Base-by-base conservation (phyloP, 2,888 invertebrate genomes). In the Polyommatus icarus region DNA sequence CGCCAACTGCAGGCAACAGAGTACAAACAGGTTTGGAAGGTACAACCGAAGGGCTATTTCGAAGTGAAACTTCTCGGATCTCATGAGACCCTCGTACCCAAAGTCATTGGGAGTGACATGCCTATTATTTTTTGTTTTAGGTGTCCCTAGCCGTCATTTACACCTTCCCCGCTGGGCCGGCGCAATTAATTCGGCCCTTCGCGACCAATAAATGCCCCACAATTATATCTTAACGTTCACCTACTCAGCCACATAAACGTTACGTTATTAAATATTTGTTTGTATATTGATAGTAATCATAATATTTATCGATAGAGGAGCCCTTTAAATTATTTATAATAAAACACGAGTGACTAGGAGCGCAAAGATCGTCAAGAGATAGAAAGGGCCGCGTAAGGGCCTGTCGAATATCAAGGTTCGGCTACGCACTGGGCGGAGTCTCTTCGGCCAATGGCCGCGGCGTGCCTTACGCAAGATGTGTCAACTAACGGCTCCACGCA, bases 61-160 rank as follows among this genome's bases (percentile, higher is more conserved):
- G 79, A 61, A 78, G 72, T 57, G 1, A 54, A 78, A 71, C 77
- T 83, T 79, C 83, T 88, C 78, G 8, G n/a, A 29, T 82, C 76
- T 82, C 80, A 89, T 94, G 91, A 76, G 82, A 80, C 84, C 94
- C 94, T 93, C 86, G 92, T 94, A 89, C 84, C 86, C 89, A 91
- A 94, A 94, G 94, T 94, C 94, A 94, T 94, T 94, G 94, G 93
- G 93, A 94, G 94, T 94, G 94, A 94, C 94, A 94, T 94, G 93
- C 91, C 94, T 91, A 94, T 93, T 94, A 94, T 93, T 81, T 92
- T 90, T 93, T 90, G 88, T 88, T 89, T 86, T 87, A 89, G 84
- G 46, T 85, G 87, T 29, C 90, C 88, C 89, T 88, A 85, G 87
- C 89, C 54, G 8, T 59, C 24, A 57, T 76, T 67, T 67, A 90